Conservation (phyloP, 2,113 vertebrate species). For the Carollia perspicillata region DNA sequence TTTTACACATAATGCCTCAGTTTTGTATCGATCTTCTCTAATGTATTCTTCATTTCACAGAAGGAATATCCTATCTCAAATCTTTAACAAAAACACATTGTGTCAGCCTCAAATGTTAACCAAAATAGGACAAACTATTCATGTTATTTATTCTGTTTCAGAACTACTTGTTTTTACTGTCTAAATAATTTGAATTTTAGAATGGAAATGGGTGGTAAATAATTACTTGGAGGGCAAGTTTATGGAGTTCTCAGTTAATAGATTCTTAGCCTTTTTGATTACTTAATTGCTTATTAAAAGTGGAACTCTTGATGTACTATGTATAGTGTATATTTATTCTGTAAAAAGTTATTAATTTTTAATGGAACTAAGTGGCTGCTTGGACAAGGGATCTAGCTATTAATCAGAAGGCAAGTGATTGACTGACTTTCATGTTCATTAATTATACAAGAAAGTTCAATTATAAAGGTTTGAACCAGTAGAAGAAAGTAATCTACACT, state of each 20-base stretch:
- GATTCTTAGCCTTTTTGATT: conserved; percentile 35
- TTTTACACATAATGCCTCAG: conserved; percentile 68
- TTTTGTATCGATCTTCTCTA: conserved; percentile 73
- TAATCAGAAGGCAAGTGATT: conserved; percentile 57
- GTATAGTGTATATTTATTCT: conserved; percentile 47
- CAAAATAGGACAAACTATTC: background rate
- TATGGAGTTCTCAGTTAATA: background rate
- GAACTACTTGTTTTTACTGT: background rate
- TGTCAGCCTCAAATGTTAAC: background rate
- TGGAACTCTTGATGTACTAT: background rate
- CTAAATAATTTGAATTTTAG: background rate
- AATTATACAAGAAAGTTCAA: conserved; percentile 50
- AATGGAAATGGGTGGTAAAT: background rate
- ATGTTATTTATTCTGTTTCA: background rate
- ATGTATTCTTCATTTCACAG: conserved; percentile 57
- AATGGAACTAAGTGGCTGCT: conserved; percentile 63
- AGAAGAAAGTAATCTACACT: background rate
- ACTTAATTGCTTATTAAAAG: conserved; percentile 65
- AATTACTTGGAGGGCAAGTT: background rate
- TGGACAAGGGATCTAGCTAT: conserved; percentile 35
- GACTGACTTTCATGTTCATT: conserved; percentile 50
- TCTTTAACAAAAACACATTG: background rate
- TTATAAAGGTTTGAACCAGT: background rate
- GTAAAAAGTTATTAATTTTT: conserved; percentile 68
- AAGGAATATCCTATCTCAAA: background rate